A percentile compares a stretch with the other conserved stretches of the same genome.
Evolutionary conservation across 92 coral and sea anemone species (phyloP).

Genomic region (Zoanthus gigantus): DNA sequence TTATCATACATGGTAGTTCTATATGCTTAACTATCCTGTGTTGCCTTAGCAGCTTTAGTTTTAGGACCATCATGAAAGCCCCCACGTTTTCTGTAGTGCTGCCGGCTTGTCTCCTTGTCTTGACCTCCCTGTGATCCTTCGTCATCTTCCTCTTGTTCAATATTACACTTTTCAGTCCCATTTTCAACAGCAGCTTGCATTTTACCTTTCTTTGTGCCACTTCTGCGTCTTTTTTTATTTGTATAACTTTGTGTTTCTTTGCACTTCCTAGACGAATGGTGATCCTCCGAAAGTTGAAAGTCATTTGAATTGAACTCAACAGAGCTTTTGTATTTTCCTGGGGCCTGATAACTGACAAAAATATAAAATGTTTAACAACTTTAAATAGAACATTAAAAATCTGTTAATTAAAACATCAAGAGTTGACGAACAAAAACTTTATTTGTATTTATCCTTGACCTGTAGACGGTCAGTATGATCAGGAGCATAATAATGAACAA

Average conservation of each 20-base stretch:
- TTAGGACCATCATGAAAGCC: conserved; percentile 43
- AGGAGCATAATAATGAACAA: too few relatives aligned
- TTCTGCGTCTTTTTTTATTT: not conserved
- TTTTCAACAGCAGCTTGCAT: not conserved
- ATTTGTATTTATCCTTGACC: too few relatives aligned
- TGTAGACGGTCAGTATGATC: too few relatives aligned
- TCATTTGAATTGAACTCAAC: conserved; percentile 80
- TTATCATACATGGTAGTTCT: not conserved
- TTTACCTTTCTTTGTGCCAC: not conserved
- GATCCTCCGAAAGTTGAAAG: conserved; percentile 77
- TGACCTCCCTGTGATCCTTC: not conserved
- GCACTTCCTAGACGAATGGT: conserved; percentile 10
- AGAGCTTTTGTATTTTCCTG: conserved; percentile 73
- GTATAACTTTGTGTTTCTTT: not conserved
- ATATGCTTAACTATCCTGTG: not conserved
- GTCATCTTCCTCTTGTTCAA: not conserved
- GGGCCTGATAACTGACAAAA: conserved; percentile 85
- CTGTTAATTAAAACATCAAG: too few relatives aligned
- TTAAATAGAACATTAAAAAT: not conserved
- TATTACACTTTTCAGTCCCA: too few relatives aligned
- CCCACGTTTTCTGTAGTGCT: conserved; percentile 35
- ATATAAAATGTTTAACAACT: not conserved
- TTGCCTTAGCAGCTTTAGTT: conserved; percentile 14
- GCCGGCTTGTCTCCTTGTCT: conserved; percentile 11
- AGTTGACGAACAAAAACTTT: too few relatives aligned